These are phyloP conservation scores for Cichlasoma orientale DNA, from an alignment of 2,797 vertebrate genomes.

Conservation along the genomic window DNA sequence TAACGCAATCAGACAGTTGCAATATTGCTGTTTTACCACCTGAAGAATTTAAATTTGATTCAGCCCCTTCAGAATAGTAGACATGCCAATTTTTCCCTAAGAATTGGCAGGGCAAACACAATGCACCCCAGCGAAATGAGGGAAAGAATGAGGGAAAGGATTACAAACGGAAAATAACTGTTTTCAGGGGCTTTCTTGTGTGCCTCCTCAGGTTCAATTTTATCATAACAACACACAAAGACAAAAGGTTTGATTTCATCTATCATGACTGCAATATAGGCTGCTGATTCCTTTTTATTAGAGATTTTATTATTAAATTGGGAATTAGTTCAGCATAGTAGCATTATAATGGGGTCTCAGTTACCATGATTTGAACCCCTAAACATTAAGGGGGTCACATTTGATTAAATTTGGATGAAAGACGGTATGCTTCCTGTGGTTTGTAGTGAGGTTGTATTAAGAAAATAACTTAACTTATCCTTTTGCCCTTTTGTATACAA, in stretches of 20 bases:
- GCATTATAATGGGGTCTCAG: constrained; percentile 44
- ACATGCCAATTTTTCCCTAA: constrained; percentile 72
- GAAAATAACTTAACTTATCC: background rate
- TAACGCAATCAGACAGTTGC: constrained; percentile 81
- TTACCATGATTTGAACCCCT: constrained; percentile 49
- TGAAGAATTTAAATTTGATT: constrained; percentile 82
- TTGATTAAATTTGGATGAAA: constrained; percentile 50
- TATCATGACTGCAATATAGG: constrained; percentile 41
- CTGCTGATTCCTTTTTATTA: constrained; percentile 56
- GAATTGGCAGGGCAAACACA: constrained; percentile 75
- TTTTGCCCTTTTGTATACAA: background rate
- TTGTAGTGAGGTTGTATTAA: constrained; percentile 6
- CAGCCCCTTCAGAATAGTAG: constrained; percentile 72
- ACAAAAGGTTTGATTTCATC: constrained; percentile 69
- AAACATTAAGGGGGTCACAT: constrained; percentile 47
- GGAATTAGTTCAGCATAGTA: constrained; percentile 68
- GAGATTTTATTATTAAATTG: constrained; percentile 69
- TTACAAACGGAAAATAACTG: constrained; percentile 67
- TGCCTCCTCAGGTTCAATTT: constrained; percentile 60
- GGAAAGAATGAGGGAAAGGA: constrained; percentile 72
- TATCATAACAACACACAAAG: constrained; percentile 63
- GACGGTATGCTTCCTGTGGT: constrained; percentile 1
- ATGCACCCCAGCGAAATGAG: constrained; percentile 68
- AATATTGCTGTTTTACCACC: constrained; percentile 81
- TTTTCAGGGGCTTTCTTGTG: constrained; percentile 45